Percentiles rank a stretch among this genome's conserved stretches.
These are phyloP conservation scores for Magallana angulata DNA, from an alignment of 1,140 invertebrate genomes.

Conservation along the genomic window DNA sequence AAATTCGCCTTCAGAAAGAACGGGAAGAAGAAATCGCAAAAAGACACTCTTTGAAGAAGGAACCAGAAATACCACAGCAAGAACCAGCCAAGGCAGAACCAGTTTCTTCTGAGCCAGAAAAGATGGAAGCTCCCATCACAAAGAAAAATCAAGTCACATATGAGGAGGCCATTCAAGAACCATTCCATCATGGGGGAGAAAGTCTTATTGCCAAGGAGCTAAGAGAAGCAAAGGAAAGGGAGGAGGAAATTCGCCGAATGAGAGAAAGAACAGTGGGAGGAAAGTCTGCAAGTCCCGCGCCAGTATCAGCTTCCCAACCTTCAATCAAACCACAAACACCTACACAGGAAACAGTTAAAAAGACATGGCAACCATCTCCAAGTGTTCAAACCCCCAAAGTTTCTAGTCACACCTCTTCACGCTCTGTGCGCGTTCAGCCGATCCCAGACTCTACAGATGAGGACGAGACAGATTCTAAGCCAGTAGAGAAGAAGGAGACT, in stretches of 20 bases:
- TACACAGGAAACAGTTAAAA: slow-evolving; percentile 24
- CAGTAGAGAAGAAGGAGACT: slow-evolving; percentile 77
- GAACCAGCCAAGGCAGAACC: neutral
- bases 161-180: slow-evolving; percentile 65
- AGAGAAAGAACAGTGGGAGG: slow-evolving; percentile 54
- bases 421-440: slow-evolving; percentile 34
- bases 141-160: slow-evolving; percentile 64
- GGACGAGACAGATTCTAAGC: slow-evolving; percentile 22
- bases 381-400: slow-evolving; percentile 68
- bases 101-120: slow-evolving; percentile 56
- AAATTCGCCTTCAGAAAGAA: slow-evolving; percentile 79
- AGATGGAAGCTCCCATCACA: slow-evolving; percentile 60
- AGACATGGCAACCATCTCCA: slow-evolving; percentile 60
- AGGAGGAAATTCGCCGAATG: slow-evolving; percentile 79
- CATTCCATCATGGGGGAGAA: slow-evolving; percentile 73
- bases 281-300: slow-evolving; percentile 61
- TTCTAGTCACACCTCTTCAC: slow-evolving; percentile 62
- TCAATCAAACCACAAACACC: slow-evolving; percentile 35
- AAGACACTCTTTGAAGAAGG: slow-evolving; percentile 61
- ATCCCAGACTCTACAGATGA: slow-evolving; percentile 28
- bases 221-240: slow-evolving; percentile 79
- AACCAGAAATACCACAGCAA: neutral
- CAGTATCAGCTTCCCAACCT: slow-evolving; percentile 71
- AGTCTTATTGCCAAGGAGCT: slow-evolving; percentile 81
- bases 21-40: slow-evolving; percentile 74